phyloP scores from a whole-genome alignment of 1,140 invertebrate genomes.

The Pygmarrhopalites habei region DNA sequence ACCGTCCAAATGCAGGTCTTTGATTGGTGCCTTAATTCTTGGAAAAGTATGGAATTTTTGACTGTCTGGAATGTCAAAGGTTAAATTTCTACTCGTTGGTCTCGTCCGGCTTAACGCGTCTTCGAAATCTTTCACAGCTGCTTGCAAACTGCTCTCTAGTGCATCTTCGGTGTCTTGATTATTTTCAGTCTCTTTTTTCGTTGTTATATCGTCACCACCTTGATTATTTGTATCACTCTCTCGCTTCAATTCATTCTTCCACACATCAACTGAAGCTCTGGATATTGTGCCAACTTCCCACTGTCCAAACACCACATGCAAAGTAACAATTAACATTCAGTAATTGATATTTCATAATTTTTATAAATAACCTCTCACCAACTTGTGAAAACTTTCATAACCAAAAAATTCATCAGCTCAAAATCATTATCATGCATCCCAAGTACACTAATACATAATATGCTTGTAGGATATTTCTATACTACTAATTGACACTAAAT shows the following conservation, averaged over 20 bases:
- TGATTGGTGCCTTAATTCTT: slow-evolving; percentile 23
- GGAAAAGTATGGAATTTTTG: slow-evolving; percentile 37
- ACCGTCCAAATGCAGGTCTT: not conserved
- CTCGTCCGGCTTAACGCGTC: slow-evolving; percentile 50
- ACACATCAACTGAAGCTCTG: slow-evolving; percentile 13
- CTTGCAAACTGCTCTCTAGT: slow-evolving; percentile 46
- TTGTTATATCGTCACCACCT: slow-evolving; percentile 8
- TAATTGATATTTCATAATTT: too few relatives aligned
- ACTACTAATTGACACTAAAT: too few relatives aligned
- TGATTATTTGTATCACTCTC: not conserved
- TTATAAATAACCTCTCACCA: too few relatives aligned
- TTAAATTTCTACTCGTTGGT: slow-evolving; percentile 18
- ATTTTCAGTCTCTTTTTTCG: too few relatives aligned
- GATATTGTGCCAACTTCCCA: slow-evolving; percentile 16
- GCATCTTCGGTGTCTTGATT: not conserved
- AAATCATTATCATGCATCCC: too few relatives aligned
- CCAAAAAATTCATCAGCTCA: too few relatives aligned
- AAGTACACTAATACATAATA: too few relatives aligned
- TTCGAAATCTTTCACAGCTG: slow-evolving; percentile 67
- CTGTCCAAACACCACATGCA: too few relatives aligned
- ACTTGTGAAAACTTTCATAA: too few relatives aligned
- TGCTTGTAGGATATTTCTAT: too few relatives aligned
- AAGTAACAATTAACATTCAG: too few relatives aligned
- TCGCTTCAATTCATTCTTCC: not conserved
- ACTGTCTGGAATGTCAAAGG: slow-evolving; percentile 30